Evolutionary conservation across 2,888 invertebrate species (phyloP), one percentile per base, ranked within the genome.

Genomic region (Pyrochroa serraticornis): DNA sequence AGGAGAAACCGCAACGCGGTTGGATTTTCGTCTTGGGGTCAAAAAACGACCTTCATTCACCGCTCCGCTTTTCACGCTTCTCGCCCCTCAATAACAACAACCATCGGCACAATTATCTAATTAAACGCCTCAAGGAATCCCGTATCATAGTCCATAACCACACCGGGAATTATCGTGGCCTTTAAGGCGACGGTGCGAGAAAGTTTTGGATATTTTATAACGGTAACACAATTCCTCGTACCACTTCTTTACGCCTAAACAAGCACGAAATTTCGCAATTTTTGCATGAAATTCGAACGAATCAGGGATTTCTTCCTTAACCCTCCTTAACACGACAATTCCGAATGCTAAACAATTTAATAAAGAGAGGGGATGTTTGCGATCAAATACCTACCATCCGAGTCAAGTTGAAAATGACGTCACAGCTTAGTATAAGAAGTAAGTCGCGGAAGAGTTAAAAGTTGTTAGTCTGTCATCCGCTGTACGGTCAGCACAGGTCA

Each of bases 401-500:
- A 45, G n/a, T 14, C 35, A 41, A 39, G 52, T 33, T 53, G 45
- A n/a, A 37, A 36, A 39, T 73, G 75, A 77, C 76, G 77, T 75
- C 75, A 74, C 64, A 43, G 58, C 66, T n/a, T 63, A 71, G 75
- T 77, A 77, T 77, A 77, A 77, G 76, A 76, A 72, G 68, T 65
- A 72, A 69, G 69, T 67, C 68, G 66, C 64, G 67, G 71, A 68
- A 68, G 72, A 65, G 65, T 67, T 22, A 22, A 69, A 72, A 72
- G 63, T 72, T 75, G 74, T 75, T 74, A 72, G 74, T 75, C 70
- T 66, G 71, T 58, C 62, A 57, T 58, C 66, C 67, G 69, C 56
- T 64, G 60, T 60, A 62, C 76, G 75, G 77, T 76, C 76, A 76
- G 71, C 73, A 70, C 70, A 75, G 76, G 76, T 76, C 76, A 71